Evolutionary conservation across 2,888 invertebrate species (phyloP).

Genomic region (Sphaerolaimus hirsutus): DNA sequence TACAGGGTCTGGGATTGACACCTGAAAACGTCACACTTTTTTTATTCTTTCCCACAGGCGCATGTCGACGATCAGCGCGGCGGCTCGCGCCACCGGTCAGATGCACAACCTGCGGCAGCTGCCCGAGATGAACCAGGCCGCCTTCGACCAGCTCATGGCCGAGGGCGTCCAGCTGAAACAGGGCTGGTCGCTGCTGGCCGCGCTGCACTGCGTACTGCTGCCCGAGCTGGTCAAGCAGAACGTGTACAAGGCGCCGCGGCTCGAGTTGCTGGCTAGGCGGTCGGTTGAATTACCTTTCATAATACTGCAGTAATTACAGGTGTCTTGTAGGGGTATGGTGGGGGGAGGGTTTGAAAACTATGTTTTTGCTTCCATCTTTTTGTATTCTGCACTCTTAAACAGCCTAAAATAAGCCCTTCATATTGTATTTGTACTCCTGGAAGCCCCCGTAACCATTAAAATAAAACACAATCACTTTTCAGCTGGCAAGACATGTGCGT

Average conservation of each 20-base stretch:
- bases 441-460: neutral
- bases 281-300: no score
- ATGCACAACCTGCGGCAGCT: neutral
- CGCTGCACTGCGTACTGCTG: conserved; percentile 75
- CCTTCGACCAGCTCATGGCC: neutral
- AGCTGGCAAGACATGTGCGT: conserved; percentile 90
- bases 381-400: no score
- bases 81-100: neutral
- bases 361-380: no score
- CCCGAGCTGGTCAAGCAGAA: conserved; percentile 65
- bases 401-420: no score
- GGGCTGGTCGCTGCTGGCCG: conserved; percentile 84
- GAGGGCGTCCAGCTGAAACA: conserved; percentile 61
- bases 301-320: no score
- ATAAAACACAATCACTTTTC: neutral
- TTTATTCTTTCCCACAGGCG: neutral
- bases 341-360: no score
- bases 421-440: no score
- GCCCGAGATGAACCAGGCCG: neutral
- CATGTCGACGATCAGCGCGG: neutral
- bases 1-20: no score
- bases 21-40: no score
- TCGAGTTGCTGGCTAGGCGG: conserved; percentile 82
- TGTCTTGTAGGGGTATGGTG: no score
- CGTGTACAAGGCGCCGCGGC: conserved; percentile 71